Evolutionary conservation across 2,113 vertebrate genomes (phyloP).

Genomic region (Terrapene triunguis): DNA sequence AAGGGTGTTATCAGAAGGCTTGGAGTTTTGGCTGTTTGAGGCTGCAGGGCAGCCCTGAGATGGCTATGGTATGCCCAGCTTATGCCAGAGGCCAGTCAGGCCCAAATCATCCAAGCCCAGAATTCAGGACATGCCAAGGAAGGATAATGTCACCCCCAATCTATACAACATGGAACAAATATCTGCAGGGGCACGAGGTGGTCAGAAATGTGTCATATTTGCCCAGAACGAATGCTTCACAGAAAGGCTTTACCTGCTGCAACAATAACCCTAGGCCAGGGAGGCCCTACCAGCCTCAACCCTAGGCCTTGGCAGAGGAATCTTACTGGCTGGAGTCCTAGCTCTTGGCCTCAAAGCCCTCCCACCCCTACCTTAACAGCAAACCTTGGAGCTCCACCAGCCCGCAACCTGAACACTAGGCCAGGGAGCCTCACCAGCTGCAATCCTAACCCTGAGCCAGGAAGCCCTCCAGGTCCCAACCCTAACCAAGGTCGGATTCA

Average conservation of each 20-base stretch:
- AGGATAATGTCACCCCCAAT: not conserved
- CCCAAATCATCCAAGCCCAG: fast-evolving
- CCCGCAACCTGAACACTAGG: fast-evolving
- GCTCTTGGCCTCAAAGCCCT: not conserved
- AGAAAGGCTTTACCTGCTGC: not conserved
- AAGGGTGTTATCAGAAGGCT: not conserved
- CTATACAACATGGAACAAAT: fast-evolving
- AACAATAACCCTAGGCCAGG: not conserved
- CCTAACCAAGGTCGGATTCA: not conserved
- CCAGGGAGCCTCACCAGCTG: not conserved
- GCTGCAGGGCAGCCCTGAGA: not conserved
- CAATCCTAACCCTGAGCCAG: not conserved
- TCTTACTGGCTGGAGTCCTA: not conserved
- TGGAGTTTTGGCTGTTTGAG: not conserved
- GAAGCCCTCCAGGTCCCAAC: not conserved
- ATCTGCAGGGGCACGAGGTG: not conserved
- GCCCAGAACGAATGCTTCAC: not conserved
- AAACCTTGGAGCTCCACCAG: not conserved
- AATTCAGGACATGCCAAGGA: not conserved
- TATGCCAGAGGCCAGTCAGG: not conserved
- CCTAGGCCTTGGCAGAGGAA: not conserved
- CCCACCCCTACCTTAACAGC: fast-evolving
- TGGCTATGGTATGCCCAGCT: not conserved
- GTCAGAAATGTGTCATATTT: not conserved
- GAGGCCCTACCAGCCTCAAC: not conserved